Conservation (phyloP, 2,888 invertebrate genomes). For the Phorcus lineatus region DNA sequence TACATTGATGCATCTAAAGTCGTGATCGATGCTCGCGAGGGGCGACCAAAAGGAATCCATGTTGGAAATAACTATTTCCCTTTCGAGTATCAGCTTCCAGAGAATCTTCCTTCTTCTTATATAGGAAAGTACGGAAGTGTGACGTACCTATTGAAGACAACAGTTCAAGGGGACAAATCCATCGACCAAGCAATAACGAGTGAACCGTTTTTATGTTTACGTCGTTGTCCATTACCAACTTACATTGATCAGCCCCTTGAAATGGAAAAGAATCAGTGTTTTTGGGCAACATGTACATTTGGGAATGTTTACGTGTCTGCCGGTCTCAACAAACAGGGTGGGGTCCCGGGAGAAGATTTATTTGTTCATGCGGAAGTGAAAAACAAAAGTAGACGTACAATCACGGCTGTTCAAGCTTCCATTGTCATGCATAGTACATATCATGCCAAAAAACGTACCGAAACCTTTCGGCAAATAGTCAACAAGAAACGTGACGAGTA, state of each 20-base stretch:
- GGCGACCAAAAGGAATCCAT: constrained; percentile 48
- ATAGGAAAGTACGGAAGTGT: constrained; percentile 75
- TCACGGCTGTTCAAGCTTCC: constrained; percentile 66
- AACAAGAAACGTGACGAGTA: constrained; percentile 73
- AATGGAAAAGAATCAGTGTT: constrained; percentile 50
- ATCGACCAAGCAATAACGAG: constrained; percentile 70
- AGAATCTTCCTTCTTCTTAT: constrained; percentile 73
- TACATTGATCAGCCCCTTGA: constrained; percentile 36
- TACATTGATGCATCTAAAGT: constrained; percentile 69
- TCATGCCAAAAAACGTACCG: constrained; percentile 64
- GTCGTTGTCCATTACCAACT: constrained; percentile 51
- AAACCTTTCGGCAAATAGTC: constrained; percentile 66
- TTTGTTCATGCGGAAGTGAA: constrained; percentile 70
- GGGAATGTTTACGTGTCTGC: constrained; percentile 67
- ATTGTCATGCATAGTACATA: constrained; percentile 71
- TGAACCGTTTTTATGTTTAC: constrained; percentile 72
- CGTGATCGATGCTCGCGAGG: constrained; percentile 37
- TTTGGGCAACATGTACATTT: constrained; percentile 63
- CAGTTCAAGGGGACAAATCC: constrained; percentile 66
- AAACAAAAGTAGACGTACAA: constrained; percentile 64
- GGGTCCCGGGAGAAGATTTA: constrained; percentile 72
- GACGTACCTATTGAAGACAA: constrained; percentile 73
- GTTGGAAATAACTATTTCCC: constrained; percentile 67
- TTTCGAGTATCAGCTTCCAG: constrained; percentile 70
- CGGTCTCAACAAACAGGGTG: constrained; percentile 65